Evolutionary conservation across 2,888 invertebrate genomes (phyloP).

Genomic region (Ferdinandea cuprea): DNA sequence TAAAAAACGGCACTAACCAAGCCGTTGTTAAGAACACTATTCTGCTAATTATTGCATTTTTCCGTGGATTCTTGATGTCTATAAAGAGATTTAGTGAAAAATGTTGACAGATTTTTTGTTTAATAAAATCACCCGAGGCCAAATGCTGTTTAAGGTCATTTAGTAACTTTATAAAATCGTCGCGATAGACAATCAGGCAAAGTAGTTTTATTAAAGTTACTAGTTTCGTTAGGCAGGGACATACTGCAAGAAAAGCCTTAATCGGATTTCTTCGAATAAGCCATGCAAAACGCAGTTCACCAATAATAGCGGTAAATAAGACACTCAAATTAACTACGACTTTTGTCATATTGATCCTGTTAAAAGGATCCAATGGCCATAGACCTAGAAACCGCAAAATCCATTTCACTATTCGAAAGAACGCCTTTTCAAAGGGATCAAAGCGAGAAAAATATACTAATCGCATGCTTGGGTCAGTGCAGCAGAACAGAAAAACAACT

Average conservation of each 20-base stretch:
- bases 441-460: conserved; percentile 2
- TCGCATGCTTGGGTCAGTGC: not conserved
- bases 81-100: not conserved
- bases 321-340: conserved; percentile 27
- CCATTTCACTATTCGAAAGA: conserved; percentile 34
- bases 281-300: conserved; percentile 47
- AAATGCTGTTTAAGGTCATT: conserved; percentile 27
- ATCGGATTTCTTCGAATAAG: conserved; percentile 21
- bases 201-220: conserved; percentile 45
- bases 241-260: conserved; percentile 28
- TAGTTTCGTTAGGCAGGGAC: conserved; percentile 49
- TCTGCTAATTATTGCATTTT: conserved; percentile 18
- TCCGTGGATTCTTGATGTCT: conserved; percentile 5
- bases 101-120: no score
- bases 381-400: conserved; percentile 32
- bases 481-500: no score
- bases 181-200: conserved; percentile 40
- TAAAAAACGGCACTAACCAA: conserved; percentile 7
- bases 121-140: conserved; percentile 17
- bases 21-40: conserved; percentile 5
- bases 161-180: conserved; percentile 31
- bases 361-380: conserved; percentile 39
- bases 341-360: not conserved
- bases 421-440: conserved; percentile 37
- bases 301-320: conserved; percentile 49